Base-by-base conservation (phyloP, 2,888 invertebrate genomes). In the Villa cingulata region DNA sequence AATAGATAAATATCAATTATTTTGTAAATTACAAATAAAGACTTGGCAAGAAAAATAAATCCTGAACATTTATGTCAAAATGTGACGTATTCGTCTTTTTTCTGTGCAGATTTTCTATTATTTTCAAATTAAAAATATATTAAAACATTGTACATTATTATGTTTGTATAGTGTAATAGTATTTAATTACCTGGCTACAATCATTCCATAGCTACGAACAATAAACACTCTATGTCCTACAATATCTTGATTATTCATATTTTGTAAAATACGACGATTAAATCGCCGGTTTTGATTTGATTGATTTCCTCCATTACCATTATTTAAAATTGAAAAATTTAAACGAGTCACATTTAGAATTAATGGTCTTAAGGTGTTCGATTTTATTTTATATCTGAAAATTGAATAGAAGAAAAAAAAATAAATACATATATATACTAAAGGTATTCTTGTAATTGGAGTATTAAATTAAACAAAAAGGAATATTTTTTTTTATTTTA, bases 191-290 rank as follows among this genome's bases (percentile, higher is more conserved):
- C 55, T 51, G 4, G 60, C 79, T 1, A 81, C 73, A 20, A 83
- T 59, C 78, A 82, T 79, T 20, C 81, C 82, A 63, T 82, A 82
- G 48, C 72, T 71, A 49, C 82, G 64, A 62, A 73, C 48, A 63
- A 71, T 57, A 23, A 57, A 20, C 6, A 51, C 29, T 16, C 37
- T 38, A 10, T 37, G 20, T 20, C 46, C 45, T 16, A 36, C 40
- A 20, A 46, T 10, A 12, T 36, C n/a, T 16, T 42, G 36, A 2
- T 43, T 15, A 19, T 48, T 23, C 14, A 48, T 14, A n/a, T n/a
- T n/a, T 37, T 51, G 50, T 19, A 52, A 42, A 14, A 54, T 29
- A 29, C 27, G 41, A 18, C 42, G 41, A 1, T 43, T 48, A 15
- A 40, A 41, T 39, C 29, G 20, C 14, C 39, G 46, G 4, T 48